Evolutionary conservation across 2,797 vertebrate species (phyloP), one percentile per base, ranked within the genome.

Genomic region (Hybognathus amarus): DNA sequence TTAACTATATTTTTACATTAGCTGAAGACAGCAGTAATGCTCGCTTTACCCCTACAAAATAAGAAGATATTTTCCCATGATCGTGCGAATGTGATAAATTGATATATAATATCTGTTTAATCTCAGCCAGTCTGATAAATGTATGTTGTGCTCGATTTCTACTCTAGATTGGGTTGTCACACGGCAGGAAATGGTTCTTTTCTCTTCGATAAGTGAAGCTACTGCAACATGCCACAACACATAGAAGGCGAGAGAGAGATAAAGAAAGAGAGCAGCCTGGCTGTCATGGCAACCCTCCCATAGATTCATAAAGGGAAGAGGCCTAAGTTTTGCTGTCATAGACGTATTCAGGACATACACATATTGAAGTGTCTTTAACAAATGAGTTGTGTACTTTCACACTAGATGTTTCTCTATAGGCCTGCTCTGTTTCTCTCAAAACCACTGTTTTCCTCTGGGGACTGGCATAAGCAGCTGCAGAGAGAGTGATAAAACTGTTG

Each of bases 231-330:
- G 92, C 90, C 89, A 94, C 90, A 88, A 77, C 81, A 80, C 83
- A 85, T 84, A 63, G 82, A 77, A 20, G 66, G 78, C 75, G 82
- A 77, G 86, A 92, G 88, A 76, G 52, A 61, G 50, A 66, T 2
- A 69, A 20, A 38, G 40, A 45, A 30, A 36, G 17, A 52, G 71
- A 52, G 85, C 5, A 91, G 90, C 69, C 87, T 54, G 87, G 93
- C 92, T 94, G 73, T 93, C 92, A 95, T 95, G 94, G 93, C 92
- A 95, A 95, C 94, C 77, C 89, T 82, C 66, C 27, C 86, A 89
- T 87, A 80, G 66, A 88, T 82, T 82, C 75, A 85, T 85, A 63
- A 80, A 12, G 30, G 77, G 74, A 81, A 80, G 83, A 74, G 70
- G 75, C 80, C 82, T 30, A 87, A 85, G 84, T 88, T 85, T 83